phyloP scores from a whole-genome alignment of 2,113 vertebrate genomes.

The Parus major region DNA sequence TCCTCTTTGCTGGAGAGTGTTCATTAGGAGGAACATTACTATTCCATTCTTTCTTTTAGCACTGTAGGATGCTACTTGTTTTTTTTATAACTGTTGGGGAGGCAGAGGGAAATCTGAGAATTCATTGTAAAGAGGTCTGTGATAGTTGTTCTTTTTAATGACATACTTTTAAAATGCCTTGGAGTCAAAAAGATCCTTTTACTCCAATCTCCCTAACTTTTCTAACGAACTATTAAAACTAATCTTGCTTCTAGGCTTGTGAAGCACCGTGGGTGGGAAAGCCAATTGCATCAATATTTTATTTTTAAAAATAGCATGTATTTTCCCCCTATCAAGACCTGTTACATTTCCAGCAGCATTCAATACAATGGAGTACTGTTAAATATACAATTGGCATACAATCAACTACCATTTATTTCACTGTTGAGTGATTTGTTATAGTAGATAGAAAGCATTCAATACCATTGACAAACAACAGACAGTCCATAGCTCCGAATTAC shows the following conservation, averaged over 20 bases:
- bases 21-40: slow-evolving; percentile 54
- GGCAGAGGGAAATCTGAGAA: background rate
- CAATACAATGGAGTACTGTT: slow-evolving; percentile 69
- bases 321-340: slow-evolving; percentile 56
- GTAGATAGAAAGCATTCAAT: slow-evolving; percentile 74
- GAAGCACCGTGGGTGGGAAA: slow-evolving; percentile 71
- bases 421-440: slow-evolving; percentile 68
- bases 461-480: slow-evolving; percentile 71
- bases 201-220: slow-evolving; percentile 54
- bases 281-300: slow-evolving; percentile 76
- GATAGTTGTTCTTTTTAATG: slow-evolving; percentile 59
- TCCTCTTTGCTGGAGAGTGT: slow-evolving; percentile 35
- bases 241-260: slow-evolving; percentile 59
- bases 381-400: slow-evolving; percentile 72
- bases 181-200: slow-evolving; percentile 55
- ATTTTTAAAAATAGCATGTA: slow-evolving; percentile 71
- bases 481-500: slow-evolving; percentile 66
- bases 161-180: slow-evolving; percentile 42
- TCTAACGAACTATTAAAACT: slow-evolving; percentile 64
- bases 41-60: slow-evolving; percentile 42
- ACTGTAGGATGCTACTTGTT: slow-evolving; percentile 22
- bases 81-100: background rate
- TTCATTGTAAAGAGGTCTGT: background rate
- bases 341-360: slow-evolving; percentile 70
- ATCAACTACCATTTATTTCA: slow-evolving; percentile 74